Percentiles rank a stretch among this genome's conserved stretches.
Evolutionary conservation across 2,888 invertebrate genomes (phyloP).

Genomic region (Opisthograptis luteolata): DNA sequence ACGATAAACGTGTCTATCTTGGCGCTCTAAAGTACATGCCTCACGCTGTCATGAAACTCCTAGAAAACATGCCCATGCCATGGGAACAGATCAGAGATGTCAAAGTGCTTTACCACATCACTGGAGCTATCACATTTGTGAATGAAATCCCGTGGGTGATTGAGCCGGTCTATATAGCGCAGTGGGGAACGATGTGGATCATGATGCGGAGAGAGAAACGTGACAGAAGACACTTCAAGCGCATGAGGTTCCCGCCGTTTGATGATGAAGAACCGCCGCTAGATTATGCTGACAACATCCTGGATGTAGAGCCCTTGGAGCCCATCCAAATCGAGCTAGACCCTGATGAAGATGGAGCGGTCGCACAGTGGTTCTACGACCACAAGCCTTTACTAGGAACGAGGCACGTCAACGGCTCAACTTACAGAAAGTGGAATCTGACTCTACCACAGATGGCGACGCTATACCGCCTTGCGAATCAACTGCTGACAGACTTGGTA

Average conservation of each 20-base stretch:
- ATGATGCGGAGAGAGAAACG: conserved; percentile 99
- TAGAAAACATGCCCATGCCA: conserved; percentile 99
- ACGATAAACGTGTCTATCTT: conserved; percentile 99
- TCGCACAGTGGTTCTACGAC: conserved; percentile 99
- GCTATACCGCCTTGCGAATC: conserved; percentile 98
- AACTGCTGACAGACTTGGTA: conserved; percentile 97
- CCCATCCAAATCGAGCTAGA: conserved; percentile 99
- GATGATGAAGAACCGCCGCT: conserved; percentile 99
- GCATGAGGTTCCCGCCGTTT: conserved; percentile 99
- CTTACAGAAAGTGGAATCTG: conserved; percentile 98
- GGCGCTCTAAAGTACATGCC: conserved; percentile 99
- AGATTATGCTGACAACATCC: conserved; percentile 99
- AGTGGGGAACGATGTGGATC: conserved; percentile 99
- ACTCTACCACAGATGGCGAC: conserved; percentile 99
- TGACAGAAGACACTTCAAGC: conserved; percentile 98
- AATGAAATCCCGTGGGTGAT: conserved; percentile 99
- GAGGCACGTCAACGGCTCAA: conserved; percentile 97
- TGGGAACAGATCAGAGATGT: conserved; percentile 99
- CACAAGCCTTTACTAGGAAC: conserved; percentile 97
- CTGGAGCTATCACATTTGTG: conserved; percentile 99
- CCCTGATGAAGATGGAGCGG: conserved; percentile 95
- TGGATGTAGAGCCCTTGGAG: conserved; percentile 99
- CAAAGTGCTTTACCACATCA: conserved; percentile 98
- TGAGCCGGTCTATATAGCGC: conserved; percentile 99
- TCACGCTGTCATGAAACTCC: conserved; percentile 98